Evolutionary conservation across 2,888 invertebrate species (phyloP).

Genomic region (Seira musarum): DNA sequence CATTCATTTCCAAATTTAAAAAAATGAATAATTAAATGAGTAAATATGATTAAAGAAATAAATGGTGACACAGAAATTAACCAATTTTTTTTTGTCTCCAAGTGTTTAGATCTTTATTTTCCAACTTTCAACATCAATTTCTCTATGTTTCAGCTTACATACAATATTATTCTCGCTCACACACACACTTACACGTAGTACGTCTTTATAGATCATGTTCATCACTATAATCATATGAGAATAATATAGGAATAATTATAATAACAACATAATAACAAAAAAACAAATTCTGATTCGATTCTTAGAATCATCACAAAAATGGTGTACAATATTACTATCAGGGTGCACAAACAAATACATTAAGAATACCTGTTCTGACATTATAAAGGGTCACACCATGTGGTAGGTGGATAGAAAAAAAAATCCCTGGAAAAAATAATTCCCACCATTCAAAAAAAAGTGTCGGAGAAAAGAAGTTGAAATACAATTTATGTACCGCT

Average conservation of each 20-base stretch:
- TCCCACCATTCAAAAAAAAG: neutral
- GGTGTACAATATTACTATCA: neutral
- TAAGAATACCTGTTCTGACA: too few species aligned
- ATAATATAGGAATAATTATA: constrained; percentile 33
- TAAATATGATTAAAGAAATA: neutral
- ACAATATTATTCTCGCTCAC: constrained; percentile 47
- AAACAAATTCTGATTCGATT: constrained; percentile 20
- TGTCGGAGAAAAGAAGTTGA: neutral
- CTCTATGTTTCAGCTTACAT: constrained; percentile 42
- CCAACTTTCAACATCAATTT: constrained; percentile 53
- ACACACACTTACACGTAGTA: constrained; percentile 17
- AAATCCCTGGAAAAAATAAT: neutral
- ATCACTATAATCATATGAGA: constrained; percentile 36
- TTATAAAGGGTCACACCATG: neutral
- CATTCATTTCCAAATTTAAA: neutral
- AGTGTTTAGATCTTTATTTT: constrained; percentile 62
- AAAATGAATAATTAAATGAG: neutral
- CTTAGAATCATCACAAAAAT: neutral
- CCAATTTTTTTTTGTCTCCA: constrained; percentile 52
- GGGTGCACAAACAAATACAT: neutral
- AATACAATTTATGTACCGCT: neutral
- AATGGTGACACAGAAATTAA: neutral
- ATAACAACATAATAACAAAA: constrained; percentile 39
- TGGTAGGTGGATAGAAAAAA: neutral
- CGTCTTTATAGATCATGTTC: constrained; percentile 35